These are phyloP conservation scores for Apamea sordens DNA, from an alignment of 2,888 invertebrate species.

Conservation along the genomic window DNA sequence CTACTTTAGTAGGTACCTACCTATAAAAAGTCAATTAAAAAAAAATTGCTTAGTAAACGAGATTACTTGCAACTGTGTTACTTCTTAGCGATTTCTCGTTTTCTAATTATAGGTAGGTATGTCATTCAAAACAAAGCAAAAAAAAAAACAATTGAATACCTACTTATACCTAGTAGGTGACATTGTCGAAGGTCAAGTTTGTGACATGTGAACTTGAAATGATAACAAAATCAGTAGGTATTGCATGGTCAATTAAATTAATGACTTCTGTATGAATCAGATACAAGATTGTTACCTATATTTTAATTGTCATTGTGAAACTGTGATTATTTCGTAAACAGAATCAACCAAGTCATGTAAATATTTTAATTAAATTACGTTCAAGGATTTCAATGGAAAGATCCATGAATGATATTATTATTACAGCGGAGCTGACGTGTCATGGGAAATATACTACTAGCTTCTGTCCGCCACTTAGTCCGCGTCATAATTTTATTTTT, in stretches of 20 bases:
- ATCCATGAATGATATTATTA: conserved; percentile 11
- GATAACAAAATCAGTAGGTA: background rate
- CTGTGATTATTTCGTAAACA: background rate
- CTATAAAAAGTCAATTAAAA: background rate
- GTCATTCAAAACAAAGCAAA: conserved; percentile 7
- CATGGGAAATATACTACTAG: conserved; percentile 70
- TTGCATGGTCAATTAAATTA: conserved; percentile 9
- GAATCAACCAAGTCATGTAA: background rate
- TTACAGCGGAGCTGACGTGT: conserved; percentile 57
- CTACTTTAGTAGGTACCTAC: no score
- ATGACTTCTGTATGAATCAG: background rate
- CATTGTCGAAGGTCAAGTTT: conserved; percentile 15
- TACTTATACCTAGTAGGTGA: background rate
- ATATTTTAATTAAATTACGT: background rate
- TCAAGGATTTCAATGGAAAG: conserved; percentile 15
- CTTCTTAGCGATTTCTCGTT: background rate
- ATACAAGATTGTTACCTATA: background rate
- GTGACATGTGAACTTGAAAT: conserved; percentile 1
- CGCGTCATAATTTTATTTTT: no score
- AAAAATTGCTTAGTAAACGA: background rate
- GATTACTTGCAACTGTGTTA: background rate
- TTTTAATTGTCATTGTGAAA: no score
- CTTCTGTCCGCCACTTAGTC: no score
- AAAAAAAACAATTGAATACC: background rate
- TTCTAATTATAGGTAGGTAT: background rate